A percentile compares a stretch with the other conserved stretches of the same genome.
Evolutionary conservation across 2,113 vertebrate genomes (phyloP).

Genomic region (Dromaius novaehollandiae): DNA sequence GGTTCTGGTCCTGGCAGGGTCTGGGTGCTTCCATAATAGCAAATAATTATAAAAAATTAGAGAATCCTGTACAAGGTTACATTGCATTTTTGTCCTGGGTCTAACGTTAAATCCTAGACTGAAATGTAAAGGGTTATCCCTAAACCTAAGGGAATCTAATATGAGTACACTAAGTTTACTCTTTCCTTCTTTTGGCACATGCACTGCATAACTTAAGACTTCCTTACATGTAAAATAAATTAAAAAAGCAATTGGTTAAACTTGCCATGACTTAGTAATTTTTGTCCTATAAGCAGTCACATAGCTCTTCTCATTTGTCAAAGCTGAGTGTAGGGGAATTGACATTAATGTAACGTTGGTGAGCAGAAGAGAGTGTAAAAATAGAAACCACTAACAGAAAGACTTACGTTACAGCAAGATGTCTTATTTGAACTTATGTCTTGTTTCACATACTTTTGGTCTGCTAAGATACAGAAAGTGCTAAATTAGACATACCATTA

Average conservation of each 20-base stretch:
- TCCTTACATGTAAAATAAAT: constrained; percentile 19
- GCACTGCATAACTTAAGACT: neutral
- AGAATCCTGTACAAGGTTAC: neutral
- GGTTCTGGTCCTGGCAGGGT: neutral
- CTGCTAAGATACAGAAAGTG: neutral
- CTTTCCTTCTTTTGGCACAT: neutral
- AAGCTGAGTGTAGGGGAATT: neutral
- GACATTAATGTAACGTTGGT: neutral
- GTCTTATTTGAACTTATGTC: neutral
- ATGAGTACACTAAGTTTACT: neutral
- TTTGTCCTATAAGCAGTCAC: neutral
- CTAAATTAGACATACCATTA: neutral
- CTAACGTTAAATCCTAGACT: neutral
- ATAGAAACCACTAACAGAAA: neutral
- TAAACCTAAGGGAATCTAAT: neutral
- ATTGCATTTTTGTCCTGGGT: neutral
- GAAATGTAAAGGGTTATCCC: neutral
- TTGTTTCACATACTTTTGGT: neutral
- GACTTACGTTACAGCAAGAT: neutral
- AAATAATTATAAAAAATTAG: neutral
- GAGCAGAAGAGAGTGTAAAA: neutral
- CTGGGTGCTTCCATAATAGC: neutral
- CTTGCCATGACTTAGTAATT: neutral
- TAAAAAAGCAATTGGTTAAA: neutral
- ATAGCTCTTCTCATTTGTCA: neutral